phyloP scores from a whole-genome alignment of 1,140 invertebrate species.

The Stegodyphus mimosarum region DNA sequence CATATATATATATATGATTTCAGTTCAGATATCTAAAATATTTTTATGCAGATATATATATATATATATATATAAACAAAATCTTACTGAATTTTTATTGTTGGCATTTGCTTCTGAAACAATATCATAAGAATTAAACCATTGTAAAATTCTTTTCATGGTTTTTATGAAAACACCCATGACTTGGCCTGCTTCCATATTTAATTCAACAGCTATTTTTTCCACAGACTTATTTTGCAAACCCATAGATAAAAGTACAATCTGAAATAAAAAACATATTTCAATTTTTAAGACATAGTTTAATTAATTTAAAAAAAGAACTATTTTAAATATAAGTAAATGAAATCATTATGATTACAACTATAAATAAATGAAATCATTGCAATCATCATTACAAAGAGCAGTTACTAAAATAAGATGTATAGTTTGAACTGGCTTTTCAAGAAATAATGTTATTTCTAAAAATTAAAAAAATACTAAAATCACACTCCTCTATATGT shows the following conservation, averaged over 20 bases:
- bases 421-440: not conserved
- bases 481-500: not conserved
- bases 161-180: slow-evolving; percentile 87
- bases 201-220: slow-evolving; percentile 81
- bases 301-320: not conserved
- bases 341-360: not conserved
- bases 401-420: not conserved
- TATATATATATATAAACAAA: no score
- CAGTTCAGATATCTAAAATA: no score
- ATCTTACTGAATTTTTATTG: no score
- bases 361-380: not conserved
- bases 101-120: no score
- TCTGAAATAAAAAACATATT: slow-evolving; percentile 72
- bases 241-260: slow-evolving; percentile 88
- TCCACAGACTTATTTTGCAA: slow-evolving; percentile 94
- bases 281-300: not conserved
- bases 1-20: no score
- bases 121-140: no score
- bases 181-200: slow-evolving; percentile 85
- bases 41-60: no score
- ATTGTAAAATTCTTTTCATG: slow-evolving; percentile 71
- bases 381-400: not conserved
- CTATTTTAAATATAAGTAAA: not conserved
- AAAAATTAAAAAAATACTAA: slow-evolving; percentile 11
- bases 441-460: not conserved